Conservation (phyloP, 1,140 invertebrate species). For the Drosophila melanica region DNA sequence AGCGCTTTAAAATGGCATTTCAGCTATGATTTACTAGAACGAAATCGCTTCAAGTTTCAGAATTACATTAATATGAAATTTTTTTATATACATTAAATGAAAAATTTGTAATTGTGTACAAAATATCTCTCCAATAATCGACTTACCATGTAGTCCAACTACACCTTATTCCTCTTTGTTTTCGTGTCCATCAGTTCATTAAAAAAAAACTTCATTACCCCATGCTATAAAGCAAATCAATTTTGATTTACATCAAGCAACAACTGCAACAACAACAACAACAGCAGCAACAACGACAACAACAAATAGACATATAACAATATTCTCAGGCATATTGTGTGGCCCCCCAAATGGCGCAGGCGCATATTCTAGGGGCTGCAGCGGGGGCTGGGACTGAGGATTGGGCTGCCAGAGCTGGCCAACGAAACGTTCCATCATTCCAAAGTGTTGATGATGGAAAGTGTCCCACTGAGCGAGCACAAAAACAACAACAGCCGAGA, state of each 20-base stretch:
- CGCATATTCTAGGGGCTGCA: constrained; percentile 48
- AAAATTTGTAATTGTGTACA: too few relatives aligned
- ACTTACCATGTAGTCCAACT: background rate
- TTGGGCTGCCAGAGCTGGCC: constrained; percentile 51
- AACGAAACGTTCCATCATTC: constrained; percentile 76
- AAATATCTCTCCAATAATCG: background rate
- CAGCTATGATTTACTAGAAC: constrained; percentile 10
- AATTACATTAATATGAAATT: too few relatives aligned
- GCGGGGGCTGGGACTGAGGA: background rate
- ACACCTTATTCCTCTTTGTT: constrained; percentile 9
- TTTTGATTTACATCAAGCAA: constrained; percentile 71
- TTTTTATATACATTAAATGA: too few relatives aligned
- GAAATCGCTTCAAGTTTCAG: background rate
- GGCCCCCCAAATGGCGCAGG: constrained; percentile 36
- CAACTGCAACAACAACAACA: constrained; percentile 23
- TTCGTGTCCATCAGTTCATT: constrained; percentile 56
- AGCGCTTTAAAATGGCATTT: background rate
- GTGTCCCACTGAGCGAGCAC: constrained; percentile 72
- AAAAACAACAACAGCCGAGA: constrained; percentile 29
- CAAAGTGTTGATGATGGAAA: constrained; percentile 78
- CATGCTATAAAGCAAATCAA: constrained; percentile 61
- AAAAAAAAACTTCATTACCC: constrained; percentile 68
- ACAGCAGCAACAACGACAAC: constrained; percentile 1
- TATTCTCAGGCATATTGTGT: constrained; percentile 40
- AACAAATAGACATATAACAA: constrained; percentile 49